Evolutionary conservation across 1,140 invertebrate genomes (phyloP).

Genomic region (Anastatus disparis): DNA sequence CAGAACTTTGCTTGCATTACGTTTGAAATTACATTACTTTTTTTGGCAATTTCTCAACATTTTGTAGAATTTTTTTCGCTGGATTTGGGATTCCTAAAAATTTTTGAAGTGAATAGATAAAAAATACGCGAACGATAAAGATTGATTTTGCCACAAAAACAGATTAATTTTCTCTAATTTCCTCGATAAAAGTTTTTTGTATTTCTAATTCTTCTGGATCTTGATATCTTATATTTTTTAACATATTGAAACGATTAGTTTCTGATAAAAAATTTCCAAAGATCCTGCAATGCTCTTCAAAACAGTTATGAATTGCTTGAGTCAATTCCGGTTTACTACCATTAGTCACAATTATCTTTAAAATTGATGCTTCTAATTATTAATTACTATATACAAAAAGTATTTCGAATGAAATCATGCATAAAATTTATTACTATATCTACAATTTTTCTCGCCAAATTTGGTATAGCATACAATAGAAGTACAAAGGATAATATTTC

Average conservation of each 20-base stretch:
- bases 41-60: not conserved
- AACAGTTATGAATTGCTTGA: not conserved
- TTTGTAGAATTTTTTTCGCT: not conserved
- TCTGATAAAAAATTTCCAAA: not conserved
- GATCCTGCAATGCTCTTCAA: not conserved
- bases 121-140: not conserved
- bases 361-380: not conserved
- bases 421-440: not conserved
- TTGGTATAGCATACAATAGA: not conserved
- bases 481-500: not conserved
- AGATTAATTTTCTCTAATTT: not conserved
- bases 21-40: not conserved
- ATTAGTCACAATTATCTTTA: not conserved
- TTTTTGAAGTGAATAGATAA: not conserved
- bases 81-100: not conserved
- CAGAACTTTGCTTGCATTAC: not conserved
- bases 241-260: not conserved
- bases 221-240: constrained; percentile 36
- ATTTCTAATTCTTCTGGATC: constrained; percentile 16
- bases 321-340: not conserved
- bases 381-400: too few relatives aligned
- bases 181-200: not conserved
- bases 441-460: not conserved
- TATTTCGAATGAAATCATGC: not conserved
- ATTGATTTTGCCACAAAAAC: not conserved